Evolutionary conservation across 2,113 vertebrate genomes (phyloP).

Genomic region (Thinocorus orbignyianus): DNA sequence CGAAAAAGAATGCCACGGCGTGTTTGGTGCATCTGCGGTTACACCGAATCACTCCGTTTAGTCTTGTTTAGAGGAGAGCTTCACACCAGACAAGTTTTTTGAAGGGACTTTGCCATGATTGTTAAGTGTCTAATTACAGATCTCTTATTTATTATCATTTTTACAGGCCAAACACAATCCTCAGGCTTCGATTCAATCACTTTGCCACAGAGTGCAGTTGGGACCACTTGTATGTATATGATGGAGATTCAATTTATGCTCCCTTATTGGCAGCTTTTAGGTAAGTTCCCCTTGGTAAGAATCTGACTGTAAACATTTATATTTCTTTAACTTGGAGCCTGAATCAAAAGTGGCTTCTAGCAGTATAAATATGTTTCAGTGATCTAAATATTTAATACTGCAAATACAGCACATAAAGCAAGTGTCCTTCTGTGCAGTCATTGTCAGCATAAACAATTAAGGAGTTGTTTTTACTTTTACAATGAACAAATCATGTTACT

Average conservation of each 20-base stretch:
- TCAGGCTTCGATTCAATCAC: constrained; percentile 93
- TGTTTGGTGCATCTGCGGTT: not conserved
- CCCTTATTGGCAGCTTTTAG: constrained; percentile 96
- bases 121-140: not conserved
- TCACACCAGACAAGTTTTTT: not conserved
- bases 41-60: not conserved
- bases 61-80: not conserved
- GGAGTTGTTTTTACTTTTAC: not conserved
- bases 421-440: not conserved
- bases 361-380: not conserved
- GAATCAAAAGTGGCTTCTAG: not conserved
- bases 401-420: not conserved
- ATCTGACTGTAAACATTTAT: not conserved
- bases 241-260: constrained; percentile 96
- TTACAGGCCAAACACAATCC: constrained; percentile 87
- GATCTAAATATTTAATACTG: not conserved
- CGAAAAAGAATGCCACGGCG: not conserved
- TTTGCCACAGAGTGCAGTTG: constrained; percentile 99
- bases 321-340: not conserved
- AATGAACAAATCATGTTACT: not conserved
- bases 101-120: not conserved
- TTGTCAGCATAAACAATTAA: not conserved
- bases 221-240: constrained; percentile 97
- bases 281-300: constrained; percentile 69
- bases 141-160: not conserved